Base-by-base conservation (phyloP, 2,888 invertebrate genomes). In the Sminthurides aquaticus region DNA sequence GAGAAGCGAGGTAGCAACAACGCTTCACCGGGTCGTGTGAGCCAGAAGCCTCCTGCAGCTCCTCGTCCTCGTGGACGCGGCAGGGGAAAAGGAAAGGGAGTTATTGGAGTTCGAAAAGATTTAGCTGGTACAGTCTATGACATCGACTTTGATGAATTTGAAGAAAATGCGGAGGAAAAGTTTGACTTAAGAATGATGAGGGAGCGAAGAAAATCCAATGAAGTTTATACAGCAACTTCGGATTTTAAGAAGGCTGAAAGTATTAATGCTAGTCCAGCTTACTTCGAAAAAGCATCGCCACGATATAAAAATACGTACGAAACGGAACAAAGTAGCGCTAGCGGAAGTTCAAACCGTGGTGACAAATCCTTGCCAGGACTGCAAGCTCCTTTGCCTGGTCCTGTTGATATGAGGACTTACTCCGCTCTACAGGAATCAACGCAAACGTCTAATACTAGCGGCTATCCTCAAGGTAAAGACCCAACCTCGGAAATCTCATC, bases 351-450 rank as follows among this genome's bases (percentile, higher is more conserved):
- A 20, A 24, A 60, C 11, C 49, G 22, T 15, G 43, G 27, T 22
- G 20, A 64, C 34, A n/a, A n/a, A n/a, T n/a, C n/a, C n/a, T n/a
- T n/a, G n/a, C 81, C 2, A 74, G 77, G 49, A 1, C 62, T 72
- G 3, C 73, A 72, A 58, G 71, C 65, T 0, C 84, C 91, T 60
- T 78, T 91, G 69, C 91, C 91, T 0, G 91, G 90, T 1, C 91
- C 91, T 0, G 91, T 91, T 0, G 91, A 91, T 77, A 91, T 91
- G 91, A 85, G 91, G 62, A 91, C 91, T 0, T 91, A 91, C 1
- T 81, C 83, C 66, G 86, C 86, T 69, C 82, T 82, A 27, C 82
- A 60, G 56, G 20, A 52, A 52, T 8, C 52, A 18, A 20, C 15
- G 20, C 20, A 22, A 26, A n/a, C n/a, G n/a, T 3, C 57, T 49